Conservation (phyloP, 2,888 invertebrate genomes). For the Crocallis elinguaria region DNA sequence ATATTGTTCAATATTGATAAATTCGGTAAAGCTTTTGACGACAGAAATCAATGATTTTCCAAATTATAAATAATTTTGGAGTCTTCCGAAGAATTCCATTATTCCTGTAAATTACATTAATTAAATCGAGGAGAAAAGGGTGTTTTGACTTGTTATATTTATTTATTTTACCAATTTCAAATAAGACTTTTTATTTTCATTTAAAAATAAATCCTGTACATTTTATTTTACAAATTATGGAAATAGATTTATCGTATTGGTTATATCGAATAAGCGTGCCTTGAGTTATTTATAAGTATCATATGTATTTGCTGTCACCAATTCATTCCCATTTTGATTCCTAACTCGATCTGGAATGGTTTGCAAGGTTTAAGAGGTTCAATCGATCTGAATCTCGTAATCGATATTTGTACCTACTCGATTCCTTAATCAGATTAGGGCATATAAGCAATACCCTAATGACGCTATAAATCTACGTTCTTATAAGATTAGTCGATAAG, state of each 20-base stretch:
- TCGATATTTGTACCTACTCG: slow-evolving; percentile 36
- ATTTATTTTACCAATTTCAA: no score
- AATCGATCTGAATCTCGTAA: slow-evolving; percentile 31
- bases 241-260: slow-evolving; percentile 57
- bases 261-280: slow-evolving; percentile 59
- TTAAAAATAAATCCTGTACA: no score
- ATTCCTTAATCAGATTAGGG: slow-evolving; percentile 21
- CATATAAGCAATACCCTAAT: slow-evolving; percentile 40
- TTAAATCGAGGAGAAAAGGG: no score
- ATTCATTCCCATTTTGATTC: not conserved
- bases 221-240: no score
- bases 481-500: slow-evolving; percentile 27
- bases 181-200: not conserved
- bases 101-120: no score
- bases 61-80: no score
- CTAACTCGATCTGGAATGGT: not conserved
- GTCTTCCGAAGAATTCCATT: no score
- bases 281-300: slow-evolving; percentile 58
- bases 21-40: no score
- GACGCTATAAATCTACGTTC: slow-evolving; percentile 42
- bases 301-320: not conserved
- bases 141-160: no score
- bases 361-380: not conserved
- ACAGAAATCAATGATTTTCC: no score
- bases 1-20: slow-evolving; percentile 12